Evolutionary conservation across 2,888 invertebrate genomes (phyloP).

Genomic region (Rugalucina vietnamica): DNA sequence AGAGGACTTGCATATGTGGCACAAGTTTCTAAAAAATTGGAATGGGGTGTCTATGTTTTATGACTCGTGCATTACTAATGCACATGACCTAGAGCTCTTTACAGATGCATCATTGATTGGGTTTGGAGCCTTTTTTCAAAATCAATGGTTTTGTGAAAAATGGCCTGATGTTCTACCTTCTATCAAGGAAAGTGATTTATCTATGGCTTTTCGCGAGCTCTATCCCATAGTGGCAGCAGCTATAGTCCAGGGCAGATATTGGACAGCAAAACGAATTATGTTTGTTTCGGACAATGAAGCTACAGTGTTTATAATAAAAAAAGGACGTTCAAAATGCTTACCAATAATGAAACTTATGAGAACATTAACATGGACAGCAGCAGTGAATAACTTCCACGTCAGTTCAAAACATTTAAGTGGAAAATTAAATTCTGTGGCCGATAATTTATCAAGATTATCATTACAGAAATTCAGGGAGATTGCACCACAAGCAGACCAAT

Average conservation of each 20-base stretch:
- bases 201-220: conserved; percentile 23
- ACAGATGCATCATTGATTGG: conserved; percentile 40
- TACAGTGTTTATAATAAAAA: conserved; percentile 39
- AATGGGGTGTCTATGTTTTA: conserved; percentile 33
- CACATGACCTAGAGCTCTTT: conserved; percentile 8
- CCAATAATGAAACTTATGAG: conserved; percentile 7
- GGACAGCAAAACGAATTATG: conserved; percentile 4
- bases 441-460: background rate
- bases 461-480: background rate
- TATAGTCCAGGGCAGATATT: conserved; percentile 20
- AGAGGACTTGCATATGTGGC: conserved; percentile 42
- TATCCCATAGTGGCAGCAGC: conserved; percentile 45
- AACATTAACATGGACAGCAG: background rate
- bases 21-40: conserved; percentile 19
- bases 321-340: conserved; percentile 26
- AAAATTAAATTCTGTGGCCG: background rate
- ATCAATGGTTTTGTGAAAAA: conserved; percentile 38
- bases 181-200: background rate
- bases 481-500: background rate
- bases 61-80: background rate
- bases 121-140: conserved; percentile 34
- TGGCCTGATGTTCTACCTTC: conserved; percentile 31
- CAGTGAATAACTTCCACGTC: background rate
- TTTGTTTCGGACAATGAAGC: conserved; percentile 48
- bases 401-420: background rate